Base-by-base conservation (phyloP, 2,113 vertebrate genomes). In the Brachyhypopomus occidentalis region DNA sequence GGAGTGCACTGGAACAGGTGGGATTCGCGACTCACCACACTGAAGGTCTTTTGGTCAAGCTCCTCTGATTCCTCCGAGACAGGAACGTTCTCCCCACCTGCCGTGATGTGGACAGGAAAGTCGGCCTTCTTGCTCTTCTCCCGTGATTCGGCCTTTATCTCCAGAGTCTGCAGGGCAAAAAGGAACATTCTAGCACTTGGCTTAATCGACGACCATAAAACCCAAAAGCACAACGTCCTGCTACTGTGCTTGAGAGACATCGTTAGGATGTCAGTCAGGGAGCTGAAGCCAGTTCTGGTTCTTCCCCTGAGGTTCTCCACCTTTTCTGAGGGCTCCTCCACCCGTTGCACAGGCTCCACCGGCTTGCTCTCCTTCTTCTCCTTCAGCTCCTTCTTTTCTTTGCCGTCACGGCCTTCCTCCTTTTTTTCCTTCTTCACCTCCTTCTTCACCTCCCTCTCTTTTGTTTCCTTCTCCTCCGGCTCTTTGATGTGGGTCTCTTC, bases 41-140 rank as follows among this genome's bases (percentile, higher is more conserved):
- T 99, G 84, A 99, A 99, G 3, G 98, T 99, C 88, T 96, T 98
- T 91, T 99, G 98, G 92, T 99, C 97, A 36, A 99, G 92, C 45
- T 99, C 98, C 88, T 99, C 98, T 6, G 97, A 95, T 85, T 99
- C 98, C 87, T 98, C 97, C 1, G 94, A 94, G 78, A 95, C 90
- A 12, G 94, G 94, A 78, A 96, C 90, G 4, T 90, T 94, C 11
- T 98, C 97, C 78, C 95, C 94, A 52, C 92, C 91, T 20, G 95
- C 92, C 1, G 96, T 96, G 69, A 96, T 96, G 5, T 97, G 96
- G 85, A 97, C 92, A 0, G 96, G 95, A n/a, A 88, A 91, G 66
- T 99, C 96, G 0, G 85, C 64, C 88, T 96, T 98, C 92, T 97
- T 98, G 5, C 41, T 70, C 87, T 95, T 96, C 30, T 98, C 97